Percentiles rank a stretch among this genome's conserved stretches.
These are phyloP conservation scores for Mustela nigripes DNA, from an alignment of 2,113 vertebrate species.

Conservation along the genomic window DNA sequence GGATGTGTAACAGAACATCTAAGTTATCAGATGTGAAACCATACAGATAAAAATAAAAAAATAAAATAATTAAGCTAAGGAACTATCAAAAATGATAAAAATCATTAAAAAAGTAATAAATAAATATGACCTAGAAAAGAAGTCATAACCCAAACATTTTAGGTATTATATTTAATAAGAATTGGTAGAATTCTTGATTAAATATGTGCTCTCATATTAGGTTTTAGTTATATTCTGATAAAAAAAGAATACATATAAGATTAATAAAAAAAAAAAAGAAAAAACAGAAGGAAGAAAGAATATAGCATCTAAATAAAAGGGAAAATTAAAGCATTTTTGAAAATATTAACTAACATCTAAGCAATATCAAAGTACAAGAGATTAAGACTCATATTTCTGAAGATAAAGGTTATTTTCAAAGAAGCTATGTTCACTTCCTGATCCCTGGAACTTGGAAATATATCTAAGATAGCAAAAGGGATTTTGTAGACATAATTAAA, in stretches of 20 bases:
- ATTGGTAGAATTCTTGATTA: no score
- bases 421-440: background rate
- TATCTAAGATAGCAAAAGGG: background rate
- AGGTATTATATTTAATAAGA: no score
- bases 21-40: no score
- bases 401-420: no score
- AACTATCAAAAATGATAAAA: background rate
- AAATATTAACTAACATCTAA: background rate
- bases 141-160: no score
- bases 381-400: background rate
- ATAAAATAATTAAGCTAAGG: no score
- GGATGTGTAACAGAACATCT: background rate
- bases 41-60: no score
- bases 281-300: background rate
- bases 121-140: no score
- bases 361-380: background rate
- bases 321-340: background rate
- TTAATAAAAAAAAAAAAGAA: background rate
- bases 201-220: no score
- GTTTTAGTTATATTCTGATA: no score
- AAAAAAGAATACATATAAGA: no score
- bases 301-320: background rate
- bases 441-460: background rate
- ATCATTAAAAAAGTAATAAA: no score
- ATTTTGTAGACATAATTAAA: background rate